Percentiles rank a stretch among this genome's conserved stretches.
Conservation (phyloP, 2,113 vertebrate genomes). For the Heloderma charlesbogerti region DNA sequence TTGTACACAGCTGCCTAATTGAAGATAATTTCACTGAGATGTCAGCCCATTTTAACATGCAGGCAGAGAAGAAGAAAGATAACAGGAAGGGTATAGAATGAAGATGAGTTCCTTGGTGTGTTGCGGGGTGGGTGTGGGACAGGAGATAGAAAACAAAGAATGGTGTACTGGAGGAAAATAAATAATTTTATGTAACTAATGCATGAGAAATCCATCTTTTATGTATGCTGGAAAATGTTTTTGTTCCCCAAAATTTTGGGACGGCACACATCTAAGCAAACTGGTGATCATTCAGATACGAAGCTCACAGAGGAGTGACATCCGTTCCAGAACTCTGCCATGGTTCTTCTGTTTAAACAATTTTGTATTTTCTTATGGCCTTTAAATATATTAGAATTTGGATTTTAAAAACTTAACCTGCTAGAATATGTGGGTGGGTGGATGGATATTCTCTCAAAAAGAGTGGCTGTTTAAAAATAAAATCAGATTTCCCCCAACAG, state of each 20-base stretch:
- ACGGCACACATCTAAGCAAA: background rate
- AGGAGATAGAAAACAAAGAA: background rate
- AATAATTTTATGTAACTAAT: conserved; percentile 22
- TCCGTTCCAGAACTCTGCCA: background rate
- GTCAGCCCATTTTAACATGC: conserved; percentile 12
- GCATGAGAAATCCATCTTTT: background rate
- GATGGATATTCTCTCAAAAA: background rate
- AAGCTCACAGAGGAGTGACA: background rate
- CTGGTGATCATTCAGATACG: background rate
- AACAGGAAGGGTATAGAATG: conserved; percentile 10
- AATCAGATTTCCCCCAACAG: conserved; percentile 14
- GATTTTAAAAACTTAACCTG: background rate
- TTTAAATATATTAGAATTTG: background rate
- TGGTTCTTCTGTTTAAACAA: background rate
- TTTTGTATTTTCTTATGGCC: background rate
- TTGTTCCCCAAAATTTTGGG: background rate
- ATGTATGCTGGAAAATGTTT: background rate
- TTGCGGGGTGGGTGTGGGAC: background rate
- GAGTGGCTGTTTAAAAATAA: conserved; percentile 23
- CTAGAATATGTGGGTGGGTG: no score
- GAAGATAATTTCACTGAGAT: conserved; percentile 41
- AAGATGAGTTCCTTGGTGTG: conserved; percentile 9
- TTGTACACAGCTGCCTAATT: conserved; percentile 59
- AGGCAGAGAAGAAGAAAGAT: conserved; percentile 31
- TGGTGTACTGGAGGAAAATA: background rate